Evolutionary conservation across 1,140 invertebrate genomes (phyloP), one percentile per base, ranked within the genome.

Genomic region (Uloborus diversus): DNA sequence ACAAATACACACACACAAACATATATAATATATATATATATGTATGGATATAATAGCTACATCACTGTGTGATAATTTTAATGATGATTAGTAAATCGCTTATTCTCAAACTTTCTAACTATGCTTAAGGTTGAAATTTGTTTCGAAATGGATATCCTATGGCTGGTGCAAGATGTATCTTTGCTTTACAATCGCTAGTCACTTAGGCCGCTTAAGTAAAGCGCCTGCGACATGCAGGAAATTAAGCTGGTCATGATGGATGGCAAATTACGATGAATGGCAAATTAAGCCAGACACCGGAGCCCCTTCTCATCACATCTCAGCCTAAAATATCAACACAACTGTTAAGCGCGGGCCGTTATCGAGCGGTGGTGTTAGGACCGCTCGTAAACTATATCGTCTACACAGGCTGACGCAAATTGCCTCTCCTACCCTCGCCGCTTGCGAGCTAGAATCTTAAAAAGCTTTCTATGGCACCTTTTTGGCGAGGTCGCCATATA

Each of bases 281-380:
- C 23, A 59, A 59, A 59, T 59, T 59, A 59, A 25, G 56, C 23
- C 25, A 53, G 51, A 20, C 51, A 53, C 51, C 51, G n/a, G 7
- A 20, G n/a, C 51, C n/a, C 51, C 42, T 14, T 47, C 42, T 47
- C 42, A n/a, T n/a, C 42, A 47, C 9, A 53, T 53, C 51, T 17
- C 20, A 7, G n/a, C 7, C 20, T 23, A 17, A n/a, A 53, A n/a
- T 23, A 23, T 53, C n/a, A 53, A 53, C n/a, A 23, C 51, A 23
- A 4, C 51, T 7, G 25, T 53, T 53, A 20, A 7, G 14, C 51
- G 13, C 51, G 5, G n/a, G n/a, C 42, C 42, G 51, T 9, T 17
- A 7, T 23, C n/a, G 25, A 7, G 51, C 20, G 13, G 11, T 47
- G 13, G 13, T 47, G 42, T 14, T n/a, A 14, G 51, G n/a, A 53